Evolutionary conservation across 2,113 vertebrate genomes (phyloP), one percentile per base, ranked within the genome.

Genomic region (Gymnocephalus cernua): DNA sequence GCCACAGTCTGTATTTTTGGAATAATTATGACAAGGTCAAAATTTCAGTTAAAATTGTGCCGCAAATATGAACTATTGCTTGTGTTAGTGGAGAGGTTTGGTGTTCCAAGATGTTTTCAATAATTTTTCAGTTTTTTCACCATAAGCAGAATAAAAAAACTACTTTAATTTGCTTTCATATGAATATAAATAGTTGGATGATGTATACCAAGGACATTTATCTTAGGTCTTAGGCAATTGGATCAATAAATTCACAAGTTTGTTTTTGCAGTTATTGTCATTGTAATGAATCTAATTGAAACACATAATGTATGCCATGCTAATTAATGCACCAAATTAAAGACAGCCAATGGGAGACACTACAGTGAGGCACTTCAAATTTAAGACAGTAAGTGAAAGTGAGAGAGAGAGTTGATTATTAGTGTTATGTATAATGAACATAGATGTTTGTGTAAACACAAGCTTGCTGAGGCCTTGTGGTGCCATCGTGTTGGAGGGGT

Each of bases 381-480:
- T 50, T n/a, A 13, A 82, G 4, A n/a, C 3, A 57, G 74, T 0
- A 15, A 25, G 65, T 35, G 48, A 25, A 29, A 66, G 61, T 56
- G 66, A n/a, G 66, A 35, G 67, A 74, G 58, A 29, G 27, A 62
- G 45, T 12, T 85, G 74, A 85, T 80, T 72, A 80, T 83, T 74
- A 79, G 68, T 32, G 32, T 32, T 32, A 32, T 72, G 48, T 58
- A 21, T 80, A 90, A 89, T 85, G 77, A 88, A 89, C 88, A 93
- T 80, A 79, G 85, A 93, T 89, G 90, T 68, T 69, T 80, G 82
- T 86, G 89, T 88, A 77, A 81, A 88, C 74, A 90, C 62, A 53
- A 76, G 72, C 5, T 51, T 76, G 77, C 76, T 84, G 83, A 56
- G 15, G 62, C 79, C 82, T 78, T 32, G 74, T 69, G 66, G 75